phyloP scores from a whole-genome alignment of 2,113 vertebrate genomes.

The Silurus glanis region DNA sequence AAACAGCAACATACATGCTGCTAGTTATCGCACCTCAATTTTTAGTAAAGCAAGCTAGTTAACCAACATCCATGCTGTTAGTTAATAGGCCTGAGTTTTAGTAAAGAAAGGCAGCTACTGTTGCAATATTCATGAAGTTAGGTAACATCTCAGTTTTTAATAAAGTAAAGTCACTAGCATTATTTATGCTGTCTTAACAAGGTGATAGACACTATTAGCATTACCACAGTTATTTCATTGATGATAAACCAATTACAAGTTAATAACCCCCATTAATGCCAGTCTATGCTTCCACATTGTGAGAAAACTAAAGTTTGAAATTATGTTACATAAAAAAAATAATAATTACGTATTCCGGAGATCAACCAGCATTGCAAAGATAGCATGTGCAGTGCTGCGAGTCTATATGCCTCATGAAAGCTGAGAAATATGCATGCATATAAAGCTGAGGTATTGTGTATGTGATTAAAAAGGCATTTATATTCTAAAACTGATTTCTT shows the following conservation, averaged over 20 bases:
- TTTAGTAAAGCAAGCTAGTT: background rate
- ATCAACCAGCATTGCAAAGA: background rate
- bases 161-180: background rate
- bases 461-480: constrained; percentile 24
- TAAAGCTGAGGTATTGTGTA: constrained; percentile 1
- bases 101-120: background rate
- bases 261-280: background rate
- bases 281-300: background rate
- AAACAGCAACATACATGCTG: background rate
- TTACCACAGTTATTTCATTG: background rate
- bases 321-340: background rate
- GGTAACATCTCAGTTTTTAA: background rate
- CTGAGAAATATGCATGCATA: constrained; percentile 10
- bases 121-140: background rate
- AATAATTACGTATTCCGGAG: constrained; percentile 6
- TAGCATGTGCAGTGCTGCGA: background rate
- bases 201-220: background rate
- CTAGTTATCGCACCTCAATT: background rate
- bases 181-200: background rate
- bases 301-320: constrained; percentile 11
- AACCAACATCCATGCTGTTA: background rate
- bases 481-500: constrained; percentile 5
- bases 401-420: constrained; percentile 13
- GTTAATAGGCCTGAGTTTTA: background rate
- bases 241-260: background rate